Base-by-base conservation (phyloP, 2,797 vertebrate genomes). In the Mionectes olivaceus region DNA sequence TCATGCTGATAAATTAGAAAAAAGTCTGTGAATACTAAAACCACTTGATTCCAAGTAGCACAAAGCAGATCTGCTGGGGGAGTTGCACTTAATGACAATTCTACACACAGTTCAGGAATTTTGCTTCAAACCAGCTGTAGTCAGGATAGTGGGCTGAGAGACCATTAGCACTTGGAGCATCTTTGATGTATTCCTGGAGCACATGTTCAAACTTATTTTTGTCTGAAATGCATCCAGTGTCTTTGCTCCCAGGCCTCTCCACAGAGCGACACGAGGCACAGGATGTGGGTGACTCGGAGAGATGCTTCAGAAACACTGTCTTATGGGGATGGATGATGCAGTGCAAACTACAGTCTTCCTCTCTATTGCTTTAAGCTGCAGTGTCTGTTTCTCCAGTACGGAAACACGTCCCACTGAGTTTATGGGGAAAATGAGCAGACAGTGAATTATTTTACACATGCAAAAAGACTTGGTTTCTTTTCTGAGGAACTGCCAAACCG, bases 371-470 rank as follows among this genome's bases (percentile, higher is more conserved):
- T 76, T 25, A 53, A 22, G 64, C 27, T 80, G 12, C 19, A 25
- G 2, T 4, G 12, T 76, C 47, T 64, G 0, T 63, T 53, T 87
- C 41, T 83, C 37, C 24, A 22, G 37, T 22, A 27, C 39, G 33
- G 49, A 78, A 71, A 81, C 11, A 5, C n/a, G 86, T 83, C 22
- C 44, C 27, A 49, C 61, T 23, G 22, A 92, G 49, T 87, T 94
- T 71, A 60, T 21, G 37, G n/a, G 37, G 35, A 18, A 28, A 69
- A 78, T 8, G 41, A 77, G 30, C 50, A 80, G 67, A n/a, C 25
- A 77, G 37, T 50, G n/a, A 64, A 64, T 88, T 87, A 56, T 60
- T 86, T 88, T 67, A 65, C 77, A 71, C 9, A 43, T 68, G 15
- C 3, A 27, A 82, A 52, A 81, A 3, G 19, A 75, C 50, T 64